Evolutionary conservation across 2,113 vertebrate genomes (phyloP).

Genomic region (Craseonycteris thonglongyai): DNA sequence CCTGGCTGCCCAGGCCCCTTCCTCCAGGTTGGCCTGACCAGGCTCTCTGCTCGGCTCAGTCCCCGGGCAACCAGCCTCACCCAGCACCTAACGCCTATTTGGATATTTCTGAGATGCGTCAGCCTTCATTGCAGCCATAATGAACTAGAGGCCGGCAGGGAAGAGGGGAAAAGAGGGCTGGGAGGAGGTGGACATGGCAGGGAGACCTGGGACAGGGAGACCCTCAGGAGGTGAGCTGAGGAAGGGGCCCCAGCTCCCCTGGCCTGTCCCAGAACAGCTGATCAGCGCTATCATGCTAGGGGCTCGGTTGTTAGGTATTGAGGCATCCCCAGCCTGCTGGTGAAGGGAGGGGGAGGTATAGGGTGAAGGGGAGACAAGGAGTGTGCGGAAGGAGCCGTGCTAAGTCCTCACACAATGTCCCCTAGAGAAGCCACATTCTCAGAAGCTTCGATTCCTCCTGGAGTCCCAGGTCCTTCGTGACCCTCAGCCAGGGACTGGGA

Average conservation of each 20-base stretch:
- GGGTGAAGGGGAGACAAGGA: neutral
- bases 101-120: constrained; percentile 74
- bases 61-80: constrained; percentile 53
- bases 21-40: too few species aligned
- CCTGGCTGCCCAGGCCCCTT: neutral
- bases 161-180: neutral
- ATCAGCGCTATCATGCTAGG: neutral
- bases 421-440: neutral
- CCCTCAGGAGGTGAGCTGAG: neutral
- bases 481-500: neutral
- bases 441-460: neutral
- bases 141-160: constrained; percentile 41
- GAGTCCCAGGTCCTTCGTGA: neutral
- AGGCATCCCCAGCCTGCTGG: too few species aligned
- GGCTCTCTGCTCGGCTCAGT: constrained; percentile 32
- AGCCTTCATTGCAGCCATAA: constrained; percentile 51
- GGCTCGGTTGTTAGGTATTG: neutral
- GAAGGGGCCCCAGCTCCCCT: neutral
- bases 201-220: neutral
- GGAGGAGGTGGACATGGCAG: rapidly evolving
- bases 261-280: neutral
- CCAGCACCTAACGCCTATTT: constrained; percentile 68
- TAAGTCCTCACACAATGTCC: neutral
- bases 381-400: neutral
- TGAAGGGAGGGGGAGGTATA: neutral